Base-by-base conservation (phyloP, 2,888 invertebrate species). In the Cheilosia impressa region DNA sequence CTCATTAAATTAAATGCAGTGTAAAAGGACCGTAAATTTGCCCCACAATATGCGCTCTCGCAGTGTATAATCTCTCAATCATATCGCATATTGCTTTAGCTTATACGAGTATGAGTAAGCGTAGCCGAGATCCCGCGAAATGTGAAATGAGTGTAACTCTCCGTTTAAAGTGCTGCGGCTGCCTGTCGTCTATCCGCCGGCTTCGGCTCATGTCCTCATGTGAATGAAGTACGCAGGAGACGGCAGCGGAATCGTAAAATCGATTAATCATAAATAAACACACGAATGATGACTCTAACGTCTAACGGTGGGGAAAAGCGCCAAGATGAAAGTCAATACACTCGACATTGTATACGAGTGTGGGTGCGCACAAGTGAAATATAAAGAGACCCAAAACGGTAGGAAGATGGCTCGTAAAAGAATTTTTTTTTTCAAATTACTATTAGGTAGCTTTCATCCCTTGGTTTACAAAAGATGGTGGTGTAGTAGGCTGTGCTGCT, bases 1-100 rank as follows among this genome's bases (percentile, higher is more conserved):
- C 89, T 90, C 90, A 89, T 90, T 90, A 90, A 90, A 90, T 89
- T 90, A 90, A 90, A 90, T 89, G 89, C 90, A 89, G 89, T 89
- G 89, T 89, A 90, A 90, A 90, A 90, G 89, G 88, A 88, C 88
- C 89, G 89, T 90, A 90, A 90, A 90, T 81, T 72, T 81, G 68
- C 66, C 62, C 60, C 66, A 57, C 60, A n/a, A 78, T 72, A 43
- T 41, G 15, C 45, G 19, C 6, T 7, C 27, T 13, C 38, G 13
- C 55, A 47, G 58, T 47, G 71, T 66, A 57, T 85, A 80, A 76
- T 85, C 80, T 58, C 76, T 72, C 80, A 85, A 85, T 85, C 76
- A 80, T 76, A 76, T 81, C 65, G 72, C 60, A 50, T 69, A 76
- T 78, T 68, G 79, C 43, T 60, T 66, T 27, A 6, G 27, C 27